phyloP scores from a whole-genome alignment of 2,888 invertebrate genomes.

The Phortica magna region DNA sequence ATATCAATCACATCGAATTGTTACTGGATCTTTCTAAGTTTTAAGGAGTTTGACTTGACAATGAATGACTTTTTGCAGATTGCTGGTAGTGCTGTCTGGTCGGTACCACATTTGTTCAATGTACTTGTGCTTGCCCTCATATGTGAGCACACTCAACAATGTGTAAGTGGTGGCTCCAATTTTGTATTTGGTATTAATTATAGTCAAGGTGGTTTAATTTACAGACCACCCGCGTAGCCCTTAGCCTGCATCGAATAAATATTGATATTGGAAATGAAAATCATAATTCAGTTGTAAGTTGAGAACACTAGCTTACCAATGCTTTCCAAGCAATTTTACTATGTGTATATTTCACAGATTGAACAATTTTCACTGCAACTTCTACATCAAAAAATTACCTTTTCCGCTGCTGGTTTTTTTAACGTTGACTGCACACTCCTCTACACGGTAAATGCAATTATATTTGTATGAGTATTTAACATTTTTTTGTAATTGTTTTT shows the following conservation, averaged over 20 bases:
- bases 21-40: constrained; percentile 76
- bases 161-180: constrained; percentile 62
- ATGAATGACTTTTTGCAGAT: constrained; percentile 61
- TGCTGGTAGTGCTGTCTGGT: constrained; percentile 66
- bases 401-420: constrained; percentile 79
- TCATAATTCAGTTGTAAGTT: constrained; percentile 76
- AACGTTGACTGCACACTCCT: constrained; percentile 78
- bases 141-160: constrained; percentile 71
- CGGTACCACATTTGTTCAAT: constrained; percentile 73
- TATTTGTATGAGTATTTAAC: too few relatives aligned
- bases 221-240: constrained; percentile 77
- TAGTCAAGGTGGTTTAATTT: constrained; percentile 41
- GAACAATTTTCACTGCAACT: constrained; percentile 79
- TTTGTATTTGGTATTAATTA: neutral
- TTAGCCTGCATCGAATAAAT: constrained; percentile 77
- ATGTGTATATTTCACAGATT: constrained; percentile 65
- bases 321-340: neutral
- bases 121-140: constrained; percentile 67
- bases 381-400: constrained; percentile 78
- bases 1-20: constrained; percentile 74
- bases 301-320: neutral
- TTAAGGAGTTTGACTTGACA: constrained; percentile 60
- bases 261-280: constrained; percentile 74
- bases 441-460: constrained; percentile 74
- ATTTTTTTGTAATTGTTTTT: neutral